Base-by-base conservation (phyloP, 2,888 invertebrate species). In the Torymus aiolomorphi region DNA sequence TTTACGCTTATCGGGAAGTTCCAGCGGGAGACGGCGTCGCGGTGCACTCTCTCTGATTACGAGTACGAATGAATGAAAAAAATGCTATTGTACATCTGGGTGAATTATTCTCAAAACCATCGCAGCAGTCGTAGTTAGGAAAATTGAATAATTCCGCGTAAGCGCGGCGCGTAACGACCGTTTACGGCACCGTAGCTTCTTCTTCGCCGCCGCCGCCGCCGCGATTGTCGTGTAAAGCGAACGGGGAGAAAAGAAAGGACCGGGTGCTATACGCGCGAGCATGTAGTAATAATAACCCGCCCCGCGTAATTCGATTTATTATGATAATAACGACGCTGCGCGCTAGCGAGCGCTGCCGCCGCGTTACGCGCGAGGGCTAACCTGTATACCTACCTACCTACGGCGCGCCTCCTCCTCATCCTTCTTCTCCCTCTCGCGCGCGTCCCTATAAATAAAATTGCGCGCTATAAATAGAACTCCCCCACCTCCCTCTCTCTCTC, bases 401-500 rank as follows among this genome's bases (percentile, higher is more conserved):
- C 42, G 42, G 42, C 18, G 12, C 20, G 10, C 24, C 42, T 70
- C 20, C 59, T 52, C 31, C 69, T 69, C 52, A 42, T 73, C 63
- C 63, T 63, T 73, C 54, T 73, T 54, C 62, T 16, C n/a, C 61
- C 49, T 67, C 66, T 49, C 24, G 18, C 12, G 11, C 0, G 31
- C 42, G 63, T 49, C 59, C 61, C 72, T 72, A 72, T 72, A 78
- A 72, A 78, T 78, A 78, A 78, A 78, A 77, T 69, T 70, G 63
- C 65, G 57, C 66, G 73, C 82, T 84, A 84, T 83, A 84, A 84
- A 84, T 84, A 84, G 84, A 70, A 72, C 76, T 75, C 67, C 66
- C 81, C 75, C 8, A 16, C 10, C 61, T 3, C 51, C 49, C 51
- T 51, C 51, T n/a, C 10, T 67, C 57, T 52, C 52, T 51, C n/a